A percentile compares a stretch with the other conserved stretches of the same genome.
phyloP scores from a whole-genome alignment of 2,113 vertebrate genomes.

The Trogon surrucura region DNA sequence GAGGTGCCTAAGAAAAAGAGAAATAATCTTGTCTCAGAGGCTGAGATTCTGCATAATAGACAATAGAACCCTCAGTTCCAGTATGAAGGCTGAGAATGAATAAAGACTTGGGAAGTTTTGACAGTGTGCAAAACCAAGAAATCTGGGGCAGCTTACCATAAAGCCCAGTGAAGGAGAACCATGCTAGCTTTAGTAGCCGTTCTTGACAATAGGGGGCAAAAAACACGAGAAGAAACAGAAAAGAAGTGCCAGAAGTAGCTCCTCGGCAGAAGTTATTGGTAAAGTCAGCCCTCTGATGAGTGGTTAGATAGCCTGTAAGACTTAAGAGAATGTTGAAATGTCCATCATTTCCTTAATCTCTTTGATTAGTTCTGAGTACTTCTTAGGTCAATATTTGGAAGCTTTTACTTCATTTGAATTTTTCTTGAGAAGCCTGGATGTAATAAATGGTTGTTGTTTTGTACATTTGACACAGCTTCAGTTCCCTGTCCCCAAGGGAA shows the following conservation, averaged over 20 bases:
- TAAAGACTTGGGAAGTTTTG: neutral
- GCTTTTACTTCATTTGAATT: neutral
- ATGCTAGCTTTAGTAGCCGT: neutral
- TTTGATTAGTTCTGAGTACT: neutral
- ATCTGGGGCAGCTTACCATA: neutral
- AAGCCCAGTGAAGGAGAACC: neutral
- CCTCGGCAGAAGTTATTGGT: neutral
- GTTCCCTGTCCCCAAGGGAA: neutral
- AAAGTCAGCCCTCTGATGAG: neutral
- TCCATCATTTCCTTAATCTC: neutral
- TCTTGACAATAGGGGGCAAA: neutral
- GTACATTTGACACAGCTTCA: neutral
- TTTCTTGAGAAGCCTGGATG: neutral
- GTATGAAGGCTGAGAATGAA: neutral
- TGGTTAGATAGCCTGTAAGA: neutral
- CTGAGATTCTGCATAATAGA: neutral
- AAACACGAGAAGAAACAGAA: neutral
- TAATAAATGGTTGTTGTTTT: neutral
- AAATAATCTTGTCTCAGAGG: neutral
- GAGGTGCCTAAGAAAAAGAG: neutral
- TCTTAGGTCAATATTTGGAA: neutral
- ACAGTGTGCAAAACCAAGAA: neutral
- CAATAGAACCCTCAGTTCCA: neutral
- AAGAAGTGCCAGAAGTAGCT: neutral
- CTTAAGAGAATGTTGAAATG: neutral